Conservation (phyloP, 2,888 invertebrate genomes). For the Drosophila bunnanda region DNA sequence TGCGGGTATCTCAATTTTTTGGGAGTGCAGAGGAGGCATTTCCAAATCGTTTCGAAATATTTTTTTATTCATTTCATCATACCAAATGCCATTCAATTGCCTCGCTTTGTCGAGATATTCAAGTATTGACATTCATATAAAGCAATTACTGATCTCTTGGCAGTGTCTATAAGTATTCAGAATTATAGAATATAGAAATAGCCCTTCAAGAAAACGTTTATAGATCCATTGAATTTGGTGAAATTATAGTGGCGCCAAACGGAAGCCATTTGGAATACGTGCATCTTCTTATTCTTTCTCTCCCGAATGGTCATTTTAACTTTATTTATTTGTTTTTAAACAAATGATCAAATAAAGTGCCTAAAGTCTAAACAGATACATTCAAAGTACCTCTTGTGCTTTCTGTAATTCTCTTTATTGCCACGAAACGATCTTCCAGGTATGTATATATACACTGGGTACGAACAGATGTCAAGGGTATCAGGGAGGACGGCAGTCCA, state of each 20-base stretch:
- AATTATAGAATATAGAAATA: neutral
- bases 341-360: conserved; percentile 48
- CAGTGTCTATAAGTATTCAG: neutral
- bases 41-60: neutral
- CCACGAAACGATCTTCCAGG: neutral
- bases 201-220: neutral
- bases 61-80: neutral
- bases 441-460: neutral
- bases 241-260: conserved; percentile 18
- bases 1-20: neutral
- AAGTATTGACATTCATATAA: neutral
- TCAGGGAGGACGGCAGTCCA: neutral
- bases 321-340: conserved; percentile 64
- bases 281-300: conserved; percentile 13
- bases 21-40: neutral
- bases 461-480: neutral
- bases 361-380: conserved; percentile 24
- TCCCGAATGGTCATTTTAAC: conserved; percentile 39
- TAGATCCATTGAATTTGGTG: neutral
- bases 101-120: neutral
- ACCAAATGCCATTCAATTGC: neutral
- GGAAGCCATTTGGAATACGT: conserved; percentile 8
- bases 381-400: conserved; percentile 32
- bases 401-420: conserved; percentile 64
- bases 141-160: neutral